Evolutionary conservation across 23 tunicate species (phyloP).

Genomic region (Halocynthia aurantium): DNA sequence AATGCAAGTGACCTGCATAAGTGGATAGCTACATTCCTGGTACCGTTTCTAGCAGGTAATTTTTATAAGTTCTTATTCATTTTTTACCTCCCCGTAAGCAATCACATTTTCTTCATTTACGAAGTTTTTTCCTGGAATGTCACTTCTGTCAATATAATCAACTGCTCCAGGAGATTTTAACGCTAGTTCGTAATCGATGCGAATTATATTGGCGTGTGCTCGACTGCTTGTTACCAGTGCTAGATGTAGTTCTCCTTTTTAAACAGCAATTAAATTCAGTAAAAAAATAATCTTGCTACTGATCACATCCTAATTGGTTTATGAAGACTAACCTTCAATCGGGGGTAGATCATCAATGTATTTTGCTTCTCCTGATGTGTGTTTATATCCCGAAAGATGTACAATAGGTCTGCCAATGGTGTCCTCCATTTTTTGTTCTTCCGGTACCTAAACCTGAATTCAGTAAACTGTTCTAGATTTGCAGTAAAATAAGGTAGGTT

Average conservation of each 20-base stretch:
- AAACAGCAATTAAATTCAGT: background rate
- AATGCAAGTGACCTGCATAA: slow-evolving; percentile 64
- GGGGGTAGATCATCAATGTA: slow-evolving; percentile 84
- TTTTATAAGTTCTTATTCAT: background rate
- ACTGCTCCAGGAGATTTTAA: slow-evolving; percentile 61
- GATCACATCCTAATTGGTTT: too few species aligned
- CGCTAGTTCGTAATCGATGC: slow-evolving; percentile 47
- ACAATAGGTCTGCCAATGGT: slow-evolving; percentile 47
- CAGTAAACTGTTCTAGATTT: too few species aligned
- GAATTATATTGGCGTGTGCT: slow-evolving; percentile 65
- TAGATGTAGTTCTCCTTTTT: slow-evolving; percentile 65
- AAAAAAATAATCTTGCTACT: too few species aligned
- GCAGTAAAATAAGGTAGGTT: too few species aligned
- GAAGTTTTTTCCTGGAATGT: slow-evolving; percentile 43
- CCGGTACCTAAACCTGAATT: slow-evolving; percentile 23
- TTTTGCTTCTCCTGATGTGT: slow-evolving; percentile 80
- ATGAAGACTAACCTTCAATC: slow-evolving; percentile 30
- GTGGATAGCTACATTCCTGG: too few species aligned
- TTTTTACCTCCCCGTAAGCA: slow-evolving; percentile 53
- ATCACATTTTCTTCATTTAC: slow-evolving; percentile 32
- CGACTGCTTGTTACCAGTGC: slow-evolving; percentile 59
- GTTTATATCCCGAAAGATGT: slow-evolving; percentile 54
- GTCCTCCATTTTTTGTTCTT: slow-evolving; percentile 46
- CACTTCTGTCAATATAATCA: slow-evolving; percentile 52
- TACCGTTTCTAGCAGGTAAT: too few species aligned